Conservation (phyloP, 2,888 invertebrate species). For the Plebejus melissa region DNA sequence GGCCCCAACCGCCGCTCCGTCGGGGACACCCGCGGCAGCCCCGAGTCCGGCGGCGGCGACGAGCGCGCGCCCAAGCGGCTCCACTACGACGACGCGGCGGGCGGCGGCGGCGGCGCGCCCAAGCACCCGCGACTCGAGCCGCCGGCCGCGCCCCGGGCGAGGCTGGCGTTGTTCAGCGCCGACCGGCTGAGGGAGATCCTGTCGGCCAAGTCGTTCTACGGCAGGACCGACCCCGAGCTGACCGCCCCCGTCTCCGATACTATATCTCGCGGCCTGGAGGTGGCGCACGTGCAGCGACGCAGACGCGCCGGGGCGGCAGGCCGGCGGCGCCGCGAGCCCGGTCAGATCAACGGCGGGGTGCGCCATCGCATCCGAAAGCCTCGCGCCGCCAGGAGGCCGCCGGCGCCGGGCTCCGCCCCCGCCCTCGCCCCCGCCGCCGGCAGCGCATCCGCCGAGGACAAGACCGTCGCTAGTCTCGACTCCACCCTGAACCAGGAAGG, state of each 20-base stretch:
- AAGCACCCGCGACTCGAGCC: conserved; percentile 61
- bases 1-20: conserved; percentile 56
- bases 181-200: conserved; percentile 70
- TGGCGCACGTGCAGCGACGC: conserved; percentile 45
- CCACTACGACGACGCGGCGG: conserved; percentile 57
- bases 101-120: conserved; percentile 50
- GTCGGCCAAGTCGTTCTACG: conserved; percentile 77
- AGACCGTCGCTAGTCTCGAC: conserved; percentile 52
- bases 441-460: conserved; percentile 37
- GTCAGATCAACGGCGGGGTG: conserved; percentile 83
- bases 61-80: conserved; percentile 65
- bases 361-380: conserved; percentile 81
- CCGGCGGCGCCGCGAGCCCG: conserved; percentile 61
- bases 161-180: conserved; percentile 65
- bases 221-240: conserved; percentile 66
- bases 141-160: conserved; percentile 61
- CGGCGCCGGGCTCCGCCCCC: conserved; percentile 37
- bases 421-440: conserved; percentile 42
- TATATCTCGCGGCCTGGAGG: conserved; percentile 59
- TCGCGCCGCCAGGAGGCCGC: conserved; percentile 61
- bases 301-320: conserved; percentile 51
- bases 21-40: conserved; percentile 63
- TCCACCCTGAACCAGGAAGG: conserved; percentile 46
- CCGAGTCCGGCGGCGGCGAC: conserved; percentile 58
- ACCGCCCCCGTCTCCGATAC: conserved; percentile 54